These are phyloP conservation scores for Zaprionus capensis DNA, from an alignment of 1,140 invertebrate species.

Conservation along the genomic window DNA sequence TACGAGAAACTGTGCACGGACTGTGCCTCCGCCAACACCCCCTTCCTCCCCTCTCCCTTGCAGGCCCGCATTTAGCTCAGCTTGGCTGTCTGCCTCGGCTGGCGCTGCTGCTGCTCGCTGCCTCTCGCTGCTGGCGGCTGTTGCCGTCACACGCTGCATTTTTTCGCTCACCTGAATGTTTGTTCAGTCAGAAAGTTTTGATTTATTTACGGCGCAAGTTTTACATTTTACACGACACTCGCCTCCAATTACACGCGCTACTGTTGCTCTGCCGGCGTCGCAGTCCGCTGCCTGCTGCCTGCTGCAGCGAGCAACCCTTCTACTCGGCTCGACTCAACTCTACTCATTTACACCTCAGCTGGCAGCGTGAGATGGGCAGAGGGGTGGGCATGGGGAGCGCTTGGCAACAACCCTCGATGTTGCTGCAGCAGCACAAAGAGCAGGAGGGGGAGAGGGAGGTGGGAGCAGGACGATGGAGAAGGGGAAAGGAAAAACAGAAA, in stretches of 20 bases:
- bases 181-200: slow-evolving; percentile 83
- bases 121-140: slow-evolving; percentile 33
- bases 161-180: slow-evolving; percentile 83
- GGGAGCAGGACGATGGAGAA: background rate
- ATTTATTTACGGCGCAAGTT: slow-evolving; percentile 83
- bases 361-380: slow-evolving; percentile 8
- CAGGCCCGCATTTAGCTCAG: slow-evolving; percentile 44
- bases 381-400: background rate
- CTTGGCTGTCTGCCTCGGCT: slow-evolving; percentile 23
- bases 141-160: slow-evolving; percentile 73
- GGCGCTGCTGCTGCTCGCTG: slow-evolving; percentile 22
- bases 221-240: slow-evolving; percentile 83
- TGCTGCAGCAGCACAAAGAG: slow-evolving; percentile 33
- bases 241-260: slow-evolving; percentile 77
- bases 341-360: slow-evolving; percentile 78
- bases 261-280: slow-evolving; percentile 28
- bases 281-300: background rate
- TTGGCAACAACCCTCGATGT: slow-evolving; percentile 48
- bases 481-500: slow-evolving; percentile 60
- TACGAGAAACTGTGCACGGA: slow-evolving; percentile 68
- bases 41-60: background rate
- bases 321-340: slow-evolving; percentile 34
- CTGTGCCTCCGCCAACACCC: background rate
- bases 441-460: background rate
- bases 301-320: slow-evolving; percentile 50